Evolutionary conservation across 2,797 vertebrate species (phyloP).

Genomic region (Melanogrammus aeglefinus): DNA sequence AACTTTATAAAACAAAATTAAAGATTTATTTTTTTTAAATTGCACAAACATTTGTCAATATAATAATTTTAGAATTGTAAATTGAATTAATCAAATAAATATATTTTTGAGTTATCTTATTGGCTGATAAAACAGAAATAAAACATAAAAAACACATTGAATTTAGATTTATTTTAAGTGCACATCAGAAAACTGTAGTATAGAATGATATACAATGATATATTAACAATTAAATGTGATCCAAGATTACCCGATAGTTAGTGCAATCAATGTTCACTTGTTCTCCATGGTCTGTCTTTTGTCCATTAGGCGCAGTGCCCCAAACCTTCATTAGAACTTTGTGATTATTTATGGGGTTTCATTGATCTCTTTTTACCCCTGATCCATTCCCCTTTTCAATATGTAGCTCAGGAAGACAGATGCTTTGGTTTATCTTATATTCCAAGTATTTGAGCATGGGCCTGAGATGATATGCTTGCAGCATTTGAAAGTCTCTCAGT

Average conservation of each 20-base stretch:
- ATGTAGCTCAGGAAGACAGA: conserved; percentile 1
- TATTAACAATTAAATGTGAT: background rate
- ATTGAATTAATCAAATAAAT: background rate
- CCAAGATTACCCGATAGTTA: background rate
- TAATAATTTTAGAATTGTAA: background rate
- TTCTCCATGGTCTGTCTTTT: background rate
- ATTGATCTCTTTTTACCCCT: background rate
- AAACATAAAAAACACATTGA: background rate
- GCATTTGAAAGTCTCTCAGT: conserved; percentile 1
- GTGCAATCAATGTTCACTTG: background rate
- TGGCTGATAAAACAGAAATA: background rate
- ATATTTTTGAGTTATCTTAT: background rate
- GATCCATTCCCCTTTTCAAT: background rate
- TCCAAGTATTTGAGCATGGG: background rate
- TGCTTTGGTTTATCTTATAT: background rate
- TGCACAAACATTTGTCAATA: background rate
- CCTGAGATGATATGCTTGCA: background rate
- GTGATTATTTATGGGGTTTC: background rate
- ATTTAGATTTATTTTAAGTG: background rate
- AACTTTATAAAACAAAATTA: background rate
- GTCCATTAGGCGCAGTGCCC: background rate
- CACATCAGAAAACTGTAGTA: background rate
- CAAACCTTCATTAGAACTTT: background rate
- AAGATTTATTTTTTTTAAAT: background rate
- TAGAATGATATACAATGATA: background rate